phyloP scores from a whole-genome alignment of 2,888 invertebrate genomes.

The Escarpia spicata region DNA sequence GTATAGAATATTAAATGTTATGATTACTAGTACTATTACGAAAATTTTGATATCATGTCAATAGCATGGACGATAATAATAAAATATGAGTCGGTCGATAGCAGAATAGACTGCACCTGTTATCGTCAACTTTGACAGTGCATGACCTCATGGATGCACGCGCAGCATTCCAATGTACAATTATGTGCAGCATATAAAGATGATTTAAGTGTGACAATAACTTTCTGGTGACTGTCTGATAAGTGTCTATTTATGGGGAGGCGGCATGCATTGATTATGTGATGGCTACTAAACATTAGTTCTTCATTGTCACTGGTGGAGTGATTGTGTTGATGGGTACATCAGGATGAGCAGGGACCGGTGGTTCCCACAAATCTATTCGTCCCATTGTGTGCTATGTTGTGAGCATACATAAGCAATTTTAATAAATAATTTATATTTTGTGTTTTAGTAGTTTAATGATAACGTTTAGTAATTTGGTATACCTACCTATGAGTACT shows the following conservation, averaged over 20 bases:
- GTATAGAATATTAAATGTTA: neutral
- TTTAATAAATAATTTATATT: neutral
- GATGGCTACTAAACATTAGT: neutral
- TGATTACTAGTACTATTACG: neutral
- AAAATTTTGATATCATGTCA: neutral
- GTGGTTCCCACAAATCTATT: neutral
- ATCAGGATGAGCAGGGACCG: neutral
- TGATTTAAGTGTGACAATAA: slow-evolving; percentile 16
- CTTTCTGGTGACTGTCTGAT: neutral
- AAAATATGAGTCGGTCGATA: neutral
- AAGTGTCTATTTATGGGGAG: neutral
- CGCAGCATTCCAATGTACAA: neutral
- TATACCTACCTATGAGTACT: no score
- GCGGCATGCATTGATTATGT: neutral
- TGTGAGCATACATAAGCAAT: neutral
- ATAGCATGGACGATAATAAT: neutral
- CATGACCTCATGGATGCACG: neutral
- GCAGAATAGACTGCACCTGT: neutral
- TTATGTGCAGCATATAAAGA: neutral
- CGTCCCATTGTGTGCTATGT: neutral
- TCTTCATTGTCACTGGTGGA: neutral
- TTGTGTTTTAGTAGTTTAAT: neutral
- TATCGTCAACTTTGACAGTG: neutral
- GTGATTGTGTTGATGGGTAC: neutral
- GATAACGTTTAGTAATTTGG: no score